Base-by-base conservation (phyloP, 2,888 invertebrate species). In the Amiota mariae region DNA sequence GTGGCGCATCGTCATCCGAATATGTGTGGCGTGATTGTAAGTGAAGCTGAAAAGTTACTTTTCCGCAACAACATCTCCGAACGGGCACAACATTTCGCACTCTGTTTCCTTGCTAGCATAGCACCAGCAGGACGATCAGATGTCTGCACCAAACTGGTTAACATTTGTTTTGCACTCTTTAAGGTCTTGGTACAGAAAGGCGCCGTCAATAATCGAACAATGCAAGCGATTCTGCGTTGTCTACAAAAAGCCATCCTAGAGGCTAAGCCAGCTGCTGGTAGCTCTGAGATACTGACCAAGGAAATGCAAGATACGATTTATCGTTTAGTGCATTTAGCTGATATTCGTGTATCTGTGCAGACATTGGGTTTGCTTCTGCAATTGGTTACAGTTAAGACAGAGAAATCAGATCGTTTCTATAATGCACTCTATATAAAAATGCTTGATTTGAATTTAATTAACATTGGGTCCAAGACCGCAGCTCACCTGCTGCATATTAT, bases 151-250 rank as follows among this genome's bases (percentile, higher is more conserved):
- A 94, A 93, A 81, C 91, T 99, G 49, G 95, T 99, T 63, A 92
- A 94, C 78, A 95, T 99, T 70, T 99, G 99, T 89, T 97, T 99
- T 88, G 94, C 96, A 0, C 97, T 99, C 88, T 99, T 99, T 91
- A 98, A 97, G 90, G 95, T 97, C 68, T 94, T 95, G 73, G 93
- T 97, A 8, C 96, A 97, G 36, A 87, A 87, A 88, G 95, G 95
- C 2, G 95, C 96, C 76, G 93, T 96, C 0, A 95, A 97, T 85
- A 94, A 93, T 81, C 93, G 95, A 85, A 94, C 97, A 91, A 94
- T 97, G 94, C 94, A 94, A 78, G 95, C 94, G 0, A 92, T 97
- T 71, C 90, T 97, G 67, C 93, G 94, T 76, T 97, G 97, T 1
- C 94, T 97, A 8, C 96, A 96, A 85, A 92, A 95, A 82, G 95